phyloP scores from a whole-genome alignment of 2,797 vertebrate species.

The Dendrocincla tyrannina region DNA sequence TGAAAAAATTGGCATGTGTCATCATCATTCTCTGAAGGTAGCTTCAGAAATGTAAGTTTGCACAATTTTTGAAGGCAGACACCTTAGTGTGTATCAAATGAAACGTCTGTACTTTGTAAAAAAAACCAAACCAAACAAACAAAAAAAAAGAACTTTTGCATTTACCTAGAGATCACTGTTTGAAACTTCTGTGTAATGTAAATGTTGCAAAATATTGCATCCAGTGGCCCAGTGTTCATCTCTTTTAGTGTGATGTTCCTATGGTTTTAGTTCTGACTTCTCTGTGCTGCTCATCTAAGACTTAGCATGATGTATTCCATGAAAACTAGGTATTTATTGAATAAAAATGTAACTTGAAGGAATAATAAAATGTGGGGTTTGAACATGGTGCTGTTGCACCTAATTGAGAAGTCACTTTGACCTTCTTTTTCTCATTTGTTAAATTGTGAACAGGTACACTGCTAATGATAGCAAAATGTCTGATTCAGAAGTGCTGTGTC shows the following conservation, averaged over 20 bases:
- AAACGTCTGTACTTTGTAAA: constrained; percentile 19
- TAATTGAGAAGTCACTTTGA: constrained; percentile 18
- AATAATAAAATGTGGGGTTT: constrained; percentile 67
- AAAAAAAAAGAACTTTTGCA: neutral
- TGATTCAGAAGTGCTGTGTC: neutral
- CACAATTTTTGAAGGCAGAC: neutral
- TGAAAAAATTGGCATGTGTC: neutral
- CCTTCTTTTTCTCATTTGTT: neutral
- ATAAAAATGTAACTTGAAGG: constrained; percentile 71
- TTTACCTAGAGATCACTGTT: constrained; percentile 40
- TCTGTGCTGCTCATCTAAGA: constrained; percentile 43
- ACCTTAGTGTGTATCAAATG: neutral
- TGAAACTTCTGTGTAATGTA: constrained; percentile 40
- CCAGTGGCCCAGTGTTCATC: neutral
- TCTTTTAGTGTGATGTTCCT: neutral
- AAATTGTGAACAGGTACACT: neutral
- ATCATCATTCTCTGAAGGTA: constrained; percentile 3
- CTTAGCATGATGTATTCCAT: constrained; percentile 80
- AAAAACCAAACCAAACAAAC: neutral
- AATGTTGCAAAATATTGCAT: neutral
- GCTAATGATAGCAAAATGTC: neutral
- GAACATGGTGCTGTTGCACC: constrained; percentile 15
- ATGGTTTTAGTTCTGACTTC: neutral
- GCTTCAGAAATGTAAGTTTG: constrained; percentile 5
- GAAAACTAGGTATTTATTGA: constrained; percentile 88